Percentiles rank a stretch among this genome's conserved stretches.
Evolutionary conservation across 2,797 vertebrate genomes (phyloP).

Genomic region (Chromis chromis): DNA sequence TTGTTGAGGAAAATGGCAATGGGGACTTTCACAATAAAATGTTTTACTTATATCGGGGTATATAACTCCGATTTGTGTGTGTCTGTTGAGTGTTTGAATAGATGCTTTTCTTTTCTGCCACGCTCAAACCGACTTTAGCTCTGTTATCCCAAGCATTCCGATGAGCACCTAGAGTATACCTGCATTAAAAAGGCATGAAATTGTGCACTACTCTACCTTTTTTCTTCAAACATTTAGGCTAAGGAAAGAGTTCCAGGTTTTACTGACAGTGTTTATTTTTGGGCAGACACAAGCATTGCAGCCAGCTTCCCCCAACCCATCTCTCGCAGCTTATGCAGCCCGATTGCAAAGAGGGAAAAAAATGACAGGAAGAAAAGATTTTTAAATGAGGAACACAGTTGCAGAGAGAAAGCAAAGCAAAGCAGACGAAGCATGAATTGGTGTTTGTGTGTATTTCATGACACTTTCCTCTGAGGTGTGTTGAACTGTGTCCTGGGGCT

Average conservation of each 20-base stretch:
- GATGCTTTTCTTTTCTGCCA: background rate
- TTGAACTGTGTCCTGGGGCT: slow-evolving; percentile 39
- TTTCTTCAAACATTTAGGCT: slow-evolving; percentile 39
- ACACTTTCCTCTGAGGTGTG: slow-evolving; percentile 42
- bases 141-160: slow-evolving; percentile 21
- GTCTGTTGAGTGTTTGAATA: background rate
- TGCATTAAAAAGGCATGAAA: slow-evolving; percentile 60
- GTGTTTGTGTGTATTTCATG: slow-evolving; percentile 25
- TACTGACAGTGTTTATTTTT: slow-evolving; percentile 49
- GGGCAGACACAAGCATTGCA: slow-evolving; percentile 9
- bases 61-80: background rate
- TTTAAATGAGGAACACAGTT: slow-evolving; percentile 14
- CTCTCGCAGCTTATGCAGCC: slow-evolving; percentile 17
- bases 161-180: slow-evolving; percentile 39
- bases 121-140: slow-evolving; percentile 29
- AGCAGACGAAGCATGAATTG: slow-evolving; percentile 4
- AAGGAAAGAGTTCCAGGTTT: slow-evolving; percentile 17
- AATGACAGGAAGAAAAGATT: slow-evolving; percentile 6
- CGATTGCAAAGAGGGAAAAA: slow-evolving; percentile 9
- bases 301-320: slow-evolving; percentile 4
- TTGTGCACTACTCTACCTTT: slow-evolving; percentile 34
- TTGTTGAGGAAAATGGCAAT: background rate
- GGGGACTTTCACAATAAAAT: background rate
- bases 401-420: slow-evolving; percentile 18
- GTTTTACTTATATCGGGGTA: background rate